Evolutionary conservation across 2,113 vertebrate species (phyloP), one percentile per base, ranked within the genome.

Genomic region (Mustela lutreola): DNA sequence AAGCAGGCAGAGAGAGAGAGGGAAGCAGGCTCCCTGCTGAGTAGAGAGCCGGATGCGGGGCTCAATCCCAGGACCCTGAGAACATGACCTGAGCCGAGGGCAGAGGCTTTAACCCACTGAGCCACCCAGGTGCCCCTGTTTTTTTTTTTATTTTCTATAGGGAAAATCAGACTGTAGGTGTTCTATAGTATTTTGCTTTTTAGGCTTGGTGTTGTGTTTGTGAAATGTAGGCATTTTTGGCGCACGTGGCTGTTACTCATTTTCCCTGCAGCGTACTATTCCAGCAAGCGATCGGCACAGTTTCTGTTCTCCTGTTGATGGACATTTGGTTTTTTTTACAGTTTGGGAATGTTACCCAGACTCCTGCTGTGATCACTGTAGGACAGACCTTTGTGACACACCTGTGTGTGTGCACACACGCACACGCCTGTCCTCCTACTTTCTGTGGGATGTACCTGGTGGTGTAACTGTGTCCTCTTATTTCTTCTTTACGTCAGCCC

Each of bases 381-480:
- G 36, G 58, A 24, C 1, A 0, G 7, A 36, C 48, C 36, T 84
- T 39, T 71, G 16, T 45, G 56, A 50, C 75, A 22, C 65, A 53
- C 9, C 4, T 31, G 19, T 26, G 39, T 58, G 56, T 48, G 24
- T 21, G 33, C 3, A 4, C 50, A 50, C 5, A 3, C 18, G 4
- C 4, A 0, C 48, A 26, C 1, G 2, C 2, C 1, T 0, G 14
- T 16, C 33, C 24, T 0, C 1, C 0, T 24, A 36, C 24, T 45
- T 39, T 56, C 84, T 71, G 21, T 36, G 11, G 48, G 58, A 42
- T 7, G 33, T 11, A 19, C 31, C 16, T 62, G 12, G 50, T 1
- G 4, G 26, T 18, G 8, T 19, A 24, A 36, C 90, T 16, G 2
- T 9, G 12, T 18, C 42, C 0, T 65, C 42, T n/a, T 2, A 0